Evolutionary conservation across 2,888 invertebrate genomes (phyloP), one percentile per base, ranked within the genome.

Genomic region (Drosophila kambysellisi): DNA sequence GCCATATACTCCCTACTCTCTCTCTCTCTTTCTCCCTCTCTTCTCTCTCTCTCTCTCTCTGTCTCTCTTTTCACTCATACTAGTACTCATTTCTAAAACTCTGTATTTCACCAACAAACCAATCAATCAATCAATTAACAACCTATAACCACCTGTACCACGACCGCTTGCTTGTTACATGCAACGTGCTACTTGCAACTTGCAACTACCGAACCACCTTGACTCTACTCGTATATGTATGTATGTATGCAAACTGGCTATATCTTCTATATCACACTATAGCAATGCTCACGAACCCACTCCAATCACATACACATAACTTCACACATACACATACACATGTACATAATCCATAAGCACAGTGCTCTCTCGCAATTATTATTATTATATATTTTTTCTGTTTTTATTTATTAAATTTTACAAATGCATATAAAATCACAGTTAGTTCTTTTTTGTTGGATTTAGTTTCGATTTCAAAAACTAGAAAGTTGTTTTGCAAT

Each of bases 201-300:
- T 46, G 46, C 20, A 15, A 46, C 8, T 25, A 15, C 15, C 46
- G 15, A 25, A 46, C 20, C 25, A 46, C 46, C 46, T 46, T 46
- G 15, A 25, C 20, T 74, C 74, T 60, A 63, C 63, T 70, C 74
- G 64, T 25, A 8, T 72, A 61, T 74, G 58, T 74, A 46, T 72
- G 66, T 74, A 29, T 74, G 74, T 71, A 33, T 71, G 53, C 54
- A 33, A 43, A 35, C 30, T 46, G 46, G 25, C 46, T 46, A 46
- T 46, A 25, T 46, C 46, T 25, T 46, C 7, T 7, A 46, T 8
- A 46, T 15, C 46, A 46, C 46, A 15, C 20, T 2, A 46, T 8
- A 0, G 15, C 46, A 46, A 46, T 46, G 7, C 46, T 20, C 20
- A 7, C 46, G 12, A 20, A 46, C 20, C 8, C 46, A 20, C 43